phyloP scores from a whole-genome alignment of 1,140 invertebrate genomes.

The Diorhabda elongata region DNA sequence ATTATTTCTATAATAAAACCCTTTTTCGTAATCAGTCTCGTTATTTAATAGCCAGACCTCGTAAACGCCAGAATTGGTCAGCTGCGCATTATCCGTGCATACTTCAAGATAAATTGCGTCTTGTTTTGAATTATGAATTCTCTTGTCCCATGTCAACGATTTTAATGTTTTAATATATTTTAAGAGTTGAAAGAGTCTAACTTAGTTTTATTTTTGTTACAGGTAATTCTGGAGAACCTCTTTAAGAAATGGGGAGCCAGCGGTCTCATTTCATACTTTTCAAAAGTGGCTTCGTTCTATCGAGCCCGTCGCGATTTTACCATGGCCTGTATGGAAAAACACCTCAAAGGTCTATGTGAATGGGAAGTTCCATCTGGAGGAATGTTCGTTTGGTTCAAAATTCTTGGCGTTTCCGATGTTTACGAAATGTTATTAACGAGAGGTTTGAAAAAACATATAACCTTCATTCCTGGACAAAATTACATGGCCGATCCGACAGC shows the following conservation, averaged over 20 bases:
- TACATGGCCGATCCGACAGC: constrained; percentile 58
- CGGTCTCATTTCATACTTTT: constrained; percentile 59
- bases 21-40: too few relatives aligned
- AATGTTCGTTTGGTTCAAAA: constrained; percentile 75
- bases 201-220: constrained; percentile 31
- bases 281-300: constrained; percentile 61
- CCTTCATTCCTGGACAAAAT: constrained; percentile 66
- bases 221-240: constrained; percentile 63
- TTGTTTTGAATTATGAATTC: too few relatives aligned
- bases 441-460: constrained; percentile 56
- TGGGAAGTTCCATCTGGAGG: constrained; percentile 65
- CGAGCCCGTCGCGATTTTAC: constrained; percentile 60
- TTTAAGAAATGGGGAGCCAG: constrained; percentile 59
- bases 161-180: too few relatives aligned
- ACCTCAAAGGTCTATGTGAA: constrained; percentile 62
- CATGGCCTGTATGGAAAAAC: constrained; percentile 56
- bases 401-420: constrained; percentile 63
- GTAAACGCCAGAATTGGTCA: too few relatives aligned
- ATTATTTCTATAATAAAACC: too few relatives aligned
- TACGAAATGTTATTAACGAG: constrained; percentile 67
- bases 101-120: too few relatives aligned
- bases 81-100: too few relatives aligned
- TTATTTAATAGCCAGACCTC: too few relatives aligned
- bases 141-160: too few relatives aligned
- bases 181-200: too few relatives aligned